Conservation (phyloP, 2,113 vertebrate genomes). For the Seriola quinqueradiata region DNA sequence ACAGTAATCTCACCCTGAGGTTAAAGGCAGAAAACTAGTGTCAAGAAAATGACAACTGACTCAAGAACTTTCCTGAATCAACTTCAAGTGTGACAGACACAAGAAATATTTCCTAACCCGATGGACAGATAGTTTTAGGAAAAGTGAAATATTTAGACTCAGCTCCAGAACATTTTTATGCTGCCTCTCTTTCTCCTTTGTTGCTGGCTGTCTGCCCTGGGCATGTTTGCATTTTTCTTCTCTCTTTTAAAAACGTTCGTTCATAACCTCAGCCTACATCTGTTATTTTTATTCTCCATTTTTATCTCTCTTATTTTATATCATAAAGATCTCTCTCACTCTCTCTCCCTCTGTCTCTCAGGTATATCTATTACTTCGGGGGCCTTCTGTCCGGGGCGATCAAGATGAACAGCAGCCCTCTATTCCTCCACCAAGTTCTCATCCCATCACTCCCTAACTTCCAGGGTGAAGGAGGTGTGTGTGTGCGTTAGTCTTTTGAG, state of each 20-base stretch:
- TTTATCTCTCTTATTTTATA: neutral
- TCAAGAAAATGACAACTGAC: neutral
- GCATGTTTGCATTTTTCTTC: neutral
- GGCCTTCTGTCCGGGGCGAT: conserved; percentile 92
- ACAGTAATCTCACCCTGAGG: no score
- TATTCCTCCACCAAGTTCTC: conserved; percentile 92
- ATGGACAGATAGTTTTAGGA: neutral
- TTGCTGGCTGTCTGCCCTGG: no score
- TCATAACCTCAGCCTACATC: neutral
- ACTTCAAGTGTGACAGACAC: neutral
- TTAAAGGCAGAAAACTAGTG: neutral
- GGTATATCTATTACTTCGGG: conserved; percentile 93
- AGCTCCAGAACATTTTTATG: neutral
- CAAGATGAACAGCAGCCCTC: conserved; percentile 94
- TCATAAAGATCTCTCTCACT: conserved; percentile 12
- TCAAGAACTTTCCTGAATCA: neutral
- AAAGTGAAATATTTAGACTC: neutral
- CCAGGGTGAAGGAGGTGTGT: conserved; percentile 87
- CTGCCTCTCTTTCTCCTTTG: neutral
- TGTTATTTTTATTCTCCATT: conserved; percentile 13
- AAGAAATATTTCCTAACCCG: neutral
- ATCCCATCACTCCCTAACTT: conserved; percentile 90
- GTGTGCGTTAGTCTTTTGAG: neutral
- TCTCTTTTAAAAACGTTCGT: conserved; percentile 12
- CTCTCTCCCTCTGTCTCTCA: conserved; percentile 52